A percentile compares a stretch with the other conserved stretches of the same genome.
Evolutionary conservation across 2,888 invertebrate genomes (phyloP).

Genomic region (Drosophila barbarae): DNA sequence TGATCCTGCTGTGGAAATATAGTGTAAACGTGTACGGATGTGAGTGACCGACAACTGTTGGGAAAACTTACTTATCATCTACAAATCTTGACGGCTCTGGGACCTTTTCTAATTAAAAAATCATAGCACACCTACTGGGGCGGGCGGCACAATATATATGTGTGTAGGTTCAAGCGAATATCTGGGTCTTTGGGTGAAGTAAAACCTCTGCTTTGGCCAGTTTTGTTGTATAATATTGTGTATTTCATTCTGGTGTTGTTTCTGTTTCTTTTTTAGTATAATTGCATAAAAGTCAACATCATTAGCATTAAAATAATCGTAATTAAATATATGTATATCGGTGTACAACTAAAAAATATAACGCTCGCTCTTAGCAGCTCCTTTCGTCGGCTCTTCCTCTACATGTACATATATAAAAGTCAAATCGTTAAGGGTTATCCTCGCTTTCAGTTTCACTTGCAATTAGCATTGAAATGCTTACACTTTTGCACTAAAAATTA

Average conservation of each 20-base stretch:
- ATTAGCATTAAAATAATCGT: conserved; percentile 57
- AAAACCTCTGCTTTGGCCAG: conserved; percentile 34
- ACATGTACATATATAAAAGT: conserved; percentile 44
- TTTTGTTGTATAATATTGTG: conserved; percentile 54
- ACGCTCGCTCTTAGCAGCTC: conserved; percentile 41
- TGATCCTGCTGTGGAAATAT: conserved; percentile 8
- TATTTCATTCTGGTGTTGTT: conserved; percentile 68
- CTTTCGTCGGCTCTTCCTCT: conserved; percentile 23
- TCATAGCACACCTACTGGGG: conserved; percentile 28
- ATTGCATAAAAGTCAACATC: conserved; percentile 65
- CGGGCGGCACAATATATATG: conserved; percentile 1
- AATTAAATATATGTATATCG: conserved; percentile 58
- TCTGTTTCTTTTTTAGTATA: conserved; percentile 57
- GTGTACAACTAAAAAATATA: conserved; percentile 57
- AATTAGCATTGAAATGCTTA: conserved; percentile 30
- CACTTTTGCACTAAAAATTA: conserved; percentile 62
- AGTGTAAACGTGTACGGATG: conserved; percentile 4
- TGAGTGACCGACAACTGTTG: conserved; percentile 9
- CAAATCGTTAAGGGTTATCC: conserved; percentile 45
- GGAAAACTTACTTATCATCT: conserved; percentile 30
- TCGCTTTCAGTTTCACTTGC: conserved; percentile 54
- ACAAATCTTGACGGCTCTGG: conserved; percentile 20
- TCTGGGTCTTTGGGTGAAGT: conserved; percentile 18
- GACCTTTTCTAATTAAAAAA: conserved; percentile 13
- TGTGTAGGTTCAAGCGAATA: conserved; percentile 8